Base-by-base conservation (phyloP, 2,888 invertebrate genomes). In the Norana najaformis region DNA sequence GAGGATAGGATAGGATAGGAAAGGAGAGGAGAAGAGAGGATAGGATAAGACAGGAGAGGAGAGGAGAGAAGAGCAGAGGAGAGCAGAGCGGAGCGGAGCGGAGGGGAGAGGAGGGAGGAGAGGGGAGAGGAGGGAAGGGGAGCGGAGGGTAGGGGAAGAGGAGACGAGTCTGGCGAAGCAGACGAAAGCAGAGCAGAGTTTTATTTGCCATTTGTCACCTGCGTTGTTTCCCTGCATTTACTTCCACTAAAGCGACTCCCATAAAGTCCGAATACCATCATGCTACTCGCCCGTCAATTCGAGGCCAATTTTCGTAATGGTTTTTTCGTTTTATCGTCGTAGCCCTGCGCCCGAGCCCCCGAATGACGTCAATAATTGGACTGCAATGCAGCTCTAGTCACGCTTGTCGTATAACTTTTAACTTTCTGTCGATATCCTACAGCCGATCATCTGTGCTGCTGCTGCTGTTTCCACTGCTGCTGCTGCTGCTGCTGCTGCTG, bases 241-340 rank as follows among this genome's bases (percentile, higher is more conserved):
- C 69, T n/a, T 69, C 69, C 69, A n/a, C 69, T 69, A 69, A 69
- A 69, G 69, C 69, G 69, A 69, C 69, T 69, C n/a, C 69, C 69
- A 69, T 69, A 69, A 69, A 69, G 11, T 69, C 69, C 69, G 6
- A 69, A 69, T 69, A 16, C 6, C 69, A 16, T 47, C 47, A 1
- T 1, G 30, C 16, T n/a, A n/a, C 69, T 30, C n/a, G n/a, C 16
- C 69, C 69, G 69, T 69, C 69, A 30, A 69, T 69, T 69, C n/a
- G 11, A 30, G n/a, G n/a, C 69, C 69, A 69, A 69, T 69, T 69
- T 69, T 8, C 30, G 69, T 69, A 69, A 69, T n/a, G 30, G 69
- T 69, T 69, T 47, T 69, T 69, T 30, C 69, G 69, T n/a, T 69
- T 69, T 69, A 69, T 69, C 69, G 69, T 69, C 69, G 69, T n/a